Base-by-base conservation (phyloP, 1,140 invertebrate genomes). In the Monochamus saltuarius region DNA sequence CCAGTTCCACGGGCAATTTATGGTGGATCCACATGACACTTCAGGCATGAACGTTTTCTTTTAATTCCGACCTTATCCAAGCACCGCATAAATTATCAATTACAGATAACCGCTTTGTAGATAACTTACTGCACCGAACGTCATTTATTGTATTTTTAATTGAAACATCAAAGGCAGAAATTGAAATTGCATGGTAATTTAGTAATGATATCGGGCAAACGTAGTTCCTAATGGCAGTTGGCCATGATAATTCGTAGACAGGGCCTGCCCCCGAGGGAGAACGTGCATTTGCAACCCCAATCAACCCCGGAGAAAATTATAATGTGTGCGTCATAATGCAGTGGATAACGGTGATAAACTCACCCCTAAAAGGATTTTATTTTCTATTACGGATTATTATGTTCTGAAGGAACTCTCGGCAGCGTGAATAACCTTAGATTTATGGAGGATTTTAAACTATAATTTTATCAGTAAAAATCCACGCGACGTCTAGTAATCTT, bases 281-380 rank as follows among this genome's bases (percentile, higher is more conserved):
- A 19, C n/a, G 45, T 47, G 45, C 45, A 47, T 47, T 47, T 47
- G 45, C 45, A 47, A 47, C 39, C 39, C 39, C 39, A n/a, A 16
- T n/a, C 34, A 11, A 50, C 19, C 39, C 39, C 40, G 11, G 43
- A 40, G 22, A 22, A 45, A 56, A 45, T 45, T 56, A 45, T 56
- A 45, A 43, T 45, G 53, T 16, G 13, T 56, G 53, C 52, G 53
- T 56, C 53, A 56, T 45, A 56, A 56, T 34, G 38, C 9, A 22
- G 22, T 45, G 53, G 53, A 40, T 56, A 40, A 56, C 53, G 38
- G 19, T 45, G 53, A 56, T 56, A 56, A 56, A 29, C 22, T 56
- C 13, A 56, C 53, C 53, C 53, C 36, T 29, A n/a, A 22, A 56
- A 56, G 42, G 39, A 34, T 56, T 56, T 56, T 56, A 45, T 29